Conservation (phyloP, 2,888 invertebrate genomes). For the Anthrax anthrax region DNA sequence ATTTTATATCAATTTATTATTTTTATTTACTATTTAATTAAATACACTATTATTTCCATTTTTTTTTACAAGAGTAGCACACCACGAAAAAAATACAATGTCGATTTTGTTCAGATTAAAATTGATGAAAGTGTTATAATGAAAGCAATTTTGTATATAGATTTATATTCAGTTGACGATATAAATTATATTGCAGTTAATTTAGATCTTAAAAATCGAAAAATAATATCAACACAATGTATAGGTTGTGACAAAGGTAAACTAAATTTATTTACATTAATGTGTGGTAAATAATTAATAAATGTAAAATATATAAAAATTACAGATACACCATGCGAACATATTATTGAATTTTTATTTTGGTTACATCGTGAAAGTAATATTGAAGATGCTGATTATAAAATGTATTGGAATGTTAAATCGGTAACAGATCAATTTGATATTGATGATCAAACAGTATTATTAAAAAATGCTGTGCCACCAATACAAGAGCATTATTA, state of each 20-base stretch:
- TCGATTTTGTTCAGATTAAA: slow-evolving; percentile 28
- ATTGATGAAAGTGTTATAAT: slow-evolving; percentile 13
- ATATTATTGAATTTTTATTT: slow-evolving; percentile 26
- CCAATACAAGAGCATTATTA: slow-evolving; percentile 22
- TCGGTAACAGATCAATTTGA: slow-evolving; percentile 21
- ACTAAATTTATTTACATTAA: slow-evolving; percentile 11
- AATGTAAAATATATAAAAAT: not conserved
- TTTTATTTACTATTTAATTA: slow-evolving; percentile 1
- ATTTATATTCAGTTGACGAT: slow-evolving; percentile 4
- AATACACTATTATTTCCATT: not conserved
- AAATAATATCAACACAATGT: slow-evolving; percentile 20
- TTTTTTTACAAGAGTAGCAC: slow-evolving; percentile 10
- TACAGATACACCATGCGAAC: slow-evolving; percentile 21
- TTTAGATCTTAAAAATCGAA: not conserved
- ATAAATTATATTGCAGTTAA: not conserved
- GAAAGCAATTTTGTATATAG: not conserved
- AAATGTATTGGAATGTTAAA: slow-evolving; percentile 28
- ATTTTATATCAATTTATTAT: not conserved
- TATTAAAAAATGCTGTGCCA: slow-evolving; percentile 13
- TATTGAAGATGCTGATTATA: slow-evolving; percentile 17
- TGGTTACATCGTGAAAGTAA: slow-evolving; percentile 26
- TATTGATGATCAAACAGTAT: slow-evolving; percentile 17
- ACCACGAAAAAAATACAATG: slow-evolving; percentile 17
- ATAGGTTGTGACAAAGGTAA: slow-evolving; percentile 19
- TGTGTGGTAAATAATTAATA: too few relatives aligned